Evolutionary conservation across 2,888 invertebrate species (phyloP).

Genomic region (Xylocampa areola): DNA sequence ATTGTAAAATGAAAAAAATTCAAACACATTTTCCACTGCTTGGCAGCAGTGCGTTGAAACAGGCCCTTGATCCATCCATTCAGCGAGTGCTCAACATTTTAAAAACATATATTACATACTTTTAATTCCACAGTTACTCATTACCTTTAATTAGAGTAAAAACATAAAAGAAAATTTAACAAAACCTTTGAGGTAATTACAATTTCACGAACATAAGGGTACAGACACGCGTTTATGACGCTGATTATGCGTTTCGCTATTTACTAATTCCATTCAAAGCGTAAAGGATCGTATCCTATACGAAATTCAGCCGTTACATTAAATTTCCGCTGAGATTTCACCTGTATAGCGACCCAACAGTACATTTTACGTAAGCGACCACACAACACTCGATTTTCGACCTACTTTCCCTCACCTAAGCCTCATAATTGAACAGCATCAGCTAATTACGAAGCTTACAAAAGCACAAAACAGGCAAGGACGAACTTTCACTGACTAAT

Average conservation of each 20-base stretch:
- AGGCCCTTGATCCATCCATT: too few relatives aligned
- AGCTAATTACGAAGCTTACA: conserved; percentile 64
- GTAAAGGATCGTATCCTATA: conserved; percentile 50
- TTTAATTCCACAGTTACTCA: too few relatives aligned
- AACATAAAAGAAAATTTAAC: conserved; percentile 15
- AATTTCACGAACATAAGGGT: conserved; percentile 27
- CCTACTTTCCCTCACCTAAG: conserved; percentile 22
- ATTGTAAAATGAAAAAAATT: too few relatives aligned
- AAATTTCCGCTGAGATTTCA: conserved; percentile 67
- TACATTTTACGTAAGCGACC: conserved; percentile 26
- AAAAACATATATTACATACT: too few relatives aligned
- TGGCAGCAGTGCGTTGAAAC: too few relatives aligned
- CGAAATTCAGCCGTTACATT: conserved; percentile 57
- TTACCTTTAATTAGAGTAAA: too few relatives aligned
- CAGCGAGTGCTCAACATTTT: too few relatives aligned
- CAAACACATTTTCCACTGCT: too few relatives aligned
- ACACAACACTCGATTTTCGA: conserved; percentile 26
- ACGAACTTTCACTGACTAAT: conserved; percentile 71
- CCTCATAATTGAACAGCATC: conserved; percentile 25
- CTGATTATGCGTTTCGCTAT: conserved; percentile 47
- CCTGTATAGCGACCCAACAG: conserved; percentile 38
- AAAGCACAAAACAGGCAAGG: conserved; percentile 71
- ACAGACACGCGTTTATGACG: conserved; percentile 23
- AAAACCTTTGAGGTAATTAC: conserved; percentile 31
- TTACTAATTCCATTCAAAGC: conserved; percentile 51